These are phyloP conservation scores for Megaceryle alcyon DNA, from an alignment of 2,797 vertebrate genomes.

Conservation along the genomic window DNA sequence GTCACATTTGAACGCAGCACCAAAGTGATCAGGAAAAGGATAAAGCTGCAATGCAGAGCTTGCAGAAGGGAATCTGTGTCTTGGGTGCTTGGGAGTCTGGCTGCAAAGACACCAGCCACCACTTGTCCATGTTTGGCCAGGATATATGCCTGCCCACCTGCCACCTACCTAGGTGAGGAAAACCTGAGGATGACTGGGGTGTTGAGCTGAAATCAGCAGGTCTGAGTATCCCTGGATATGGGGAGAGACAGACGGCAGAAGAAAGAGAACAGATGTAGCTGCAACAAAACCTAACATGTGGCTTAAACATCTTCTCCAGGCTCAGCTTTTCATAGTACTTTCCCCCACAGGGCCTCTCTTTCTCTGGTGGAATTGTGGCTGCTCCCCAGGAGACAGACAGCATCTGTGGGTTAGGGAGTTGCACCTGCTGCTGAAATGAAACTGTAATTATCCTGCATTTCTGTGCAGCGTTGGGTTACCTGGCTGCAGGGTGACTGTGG, in stretches of 20 bases:
- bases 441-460: conserved; percentile 2
- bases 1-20: not conserved
- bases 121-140: not conserved
- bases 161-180: not conserved
- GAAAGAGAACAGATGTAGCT: not conserved
- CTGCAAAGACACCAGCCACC: not conserved
- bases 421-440: not conserved
- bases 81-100: accelerated
- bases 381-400: not conserved
- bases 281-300: accelerated
- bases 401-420: not conserved
- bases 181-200: not conserved
- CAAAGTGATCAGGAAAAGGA: not conserved
- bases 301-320: not conserved
- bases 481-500: not conserved
- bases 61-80: accelerated
- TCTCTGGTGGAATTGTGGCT: not conserved
- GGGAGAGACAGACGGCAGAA: not conserved
- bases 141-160: not conserved
- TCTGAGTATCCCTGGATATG: not conserved
- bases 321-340: not conserved
- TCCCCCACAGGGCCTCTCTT: not conserved
- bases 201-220: not conserved
- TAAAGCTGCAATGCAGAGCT: not conserved
- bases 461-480: not conserved